phyloP scores from a whole-genome alignment of 23 tunicate species.

The Halocynthia roretzi region DNA sequence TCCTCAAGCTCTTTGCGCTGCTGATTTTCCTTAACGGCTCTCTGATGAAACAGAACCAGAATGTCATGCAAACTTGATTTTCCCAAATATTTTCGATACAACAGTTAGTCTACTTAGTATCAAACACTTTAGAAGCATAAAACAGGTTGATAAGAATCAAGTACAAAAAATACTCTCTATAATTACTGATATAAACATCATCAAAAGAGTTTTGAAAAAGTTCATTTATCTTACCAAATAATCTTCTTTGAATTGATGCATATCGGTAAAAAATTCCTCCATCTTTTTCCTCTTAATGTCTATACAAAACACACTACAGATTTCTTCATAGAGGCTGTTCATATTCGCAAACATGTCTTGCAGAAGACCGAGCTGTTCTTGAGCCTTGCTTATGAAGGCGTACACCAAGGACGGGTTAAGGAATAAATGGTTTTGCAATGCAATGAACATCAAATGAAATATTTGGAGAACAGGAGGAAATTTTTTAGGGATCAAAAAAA shows the following conservation, averaged over 20 bases:
- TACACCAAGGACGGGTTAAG: background rate
- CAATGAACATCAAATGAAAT: background rate
- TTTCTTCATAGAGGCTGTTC: slow-evolving; percentile 32
- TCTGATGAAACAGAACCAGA: slow-evolving; percentile 18
- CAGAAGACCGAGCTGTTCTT: slow-evolving; percentile 35
- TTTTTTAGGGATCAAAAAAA: background rate
- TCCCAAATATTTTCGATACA: background rate
- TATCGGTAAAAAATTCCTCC: slow-evolving; percentile 69
- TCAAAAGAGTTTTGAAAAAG: too few species aligned
- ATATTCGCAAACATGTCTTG: slow-evolving; percentile 80
- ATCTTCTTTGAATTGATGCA: slow-evolving; percentile 61
- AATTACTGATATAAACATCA: too few species aligned
- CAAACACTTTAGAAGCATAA: too few species aligned
- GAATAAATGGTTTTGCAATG: background rate
- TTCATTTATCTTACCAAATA: slow-evolving; percentile 30
- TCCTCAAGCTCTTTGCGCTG: slow-evolving; percentile 65
- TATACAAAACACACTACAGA: slow-evolving; percentile 41
- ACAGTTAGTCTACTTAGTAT: background rate
- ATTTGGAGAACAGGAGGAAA: background rate
- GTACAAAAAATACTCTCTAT: background rate
- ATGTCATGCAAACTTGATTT: slow-evolving; percentile 9
- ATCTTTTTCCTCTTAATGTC: slow-evolving; percentile 57
- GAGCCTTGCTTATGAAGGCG: slow-evolving; percentile 53
- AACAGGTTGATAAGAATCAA: background rate
- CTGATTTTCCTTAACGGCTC: slow-evolving; percentile 76